Evolutionary conservation across 30 jellyfish, hydroid and myxozoan species (phyloP).

Genomic region (Calvadosia cruxmelitensis): DNA sequence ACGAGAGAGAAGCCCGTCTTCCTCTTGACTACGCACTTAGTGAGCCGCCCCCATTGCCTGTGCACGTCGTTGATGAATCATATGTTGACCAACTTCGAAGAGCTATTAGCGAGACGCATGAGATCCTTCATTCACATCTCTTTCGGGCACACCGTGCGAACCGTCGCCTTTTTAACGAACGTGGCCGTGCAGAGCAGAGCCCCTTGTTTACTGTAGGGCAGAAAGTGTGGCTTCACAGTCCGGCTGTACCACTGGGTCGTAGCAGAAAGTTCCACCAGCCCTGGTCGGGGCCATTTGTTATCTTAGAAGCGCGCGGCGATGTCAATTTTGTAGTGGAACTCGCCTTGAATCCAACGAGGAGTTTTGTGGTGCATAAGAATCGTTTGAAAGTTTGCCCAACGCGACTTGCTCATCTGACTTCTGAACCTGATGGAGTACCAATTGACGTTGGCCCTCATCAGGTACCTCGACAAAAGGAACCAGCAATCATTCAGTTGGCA

Average conservation of each 20-base stretch:
- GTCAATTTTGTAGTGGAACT: too few species aligned
- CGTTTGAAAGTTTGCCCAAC: constrained; percentile 3
- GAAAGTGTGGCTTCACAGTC: neutral
- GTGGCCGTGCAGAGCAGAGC: neutral
- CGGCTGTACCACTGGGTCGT: neutral
- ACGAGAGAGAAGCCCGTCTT: neutral
- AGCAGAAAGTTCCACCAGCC: too few species aligned
- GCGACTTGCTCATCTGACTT: too few species aligned
- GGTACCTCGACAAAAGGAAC: too few species aligned
- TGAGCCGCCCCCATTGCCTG: neutral
- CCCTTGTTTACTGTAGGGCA: neutral
- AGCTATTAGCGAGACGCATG: neutral
- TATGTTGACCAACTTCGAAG: neutral
- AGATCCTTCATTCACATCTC: too few species aligned
- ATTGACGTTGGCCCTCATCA: too few species aligned
- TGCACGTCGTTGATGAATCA: neutral
- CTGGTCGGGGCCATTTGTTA: too few species aligned
- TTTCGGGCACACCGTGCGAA: too few species aligned
- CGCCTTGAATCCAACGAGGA: too few species aligned
- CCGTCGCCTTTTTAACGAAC: neutral
- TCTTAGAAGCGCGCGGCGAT: too few species aligned
- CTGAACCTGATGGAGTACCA: too few species aligned
- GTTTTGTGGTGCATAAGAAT: constrained; percentile 1
- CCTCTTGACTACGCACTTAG: neutral
- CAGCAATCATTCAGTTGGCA: too few species aligned